These are phyloP conservation scores for Malurus splendens DNA, from an alignment of 2,797 vertebrate species.

Conservation along the genomic window DNA sequence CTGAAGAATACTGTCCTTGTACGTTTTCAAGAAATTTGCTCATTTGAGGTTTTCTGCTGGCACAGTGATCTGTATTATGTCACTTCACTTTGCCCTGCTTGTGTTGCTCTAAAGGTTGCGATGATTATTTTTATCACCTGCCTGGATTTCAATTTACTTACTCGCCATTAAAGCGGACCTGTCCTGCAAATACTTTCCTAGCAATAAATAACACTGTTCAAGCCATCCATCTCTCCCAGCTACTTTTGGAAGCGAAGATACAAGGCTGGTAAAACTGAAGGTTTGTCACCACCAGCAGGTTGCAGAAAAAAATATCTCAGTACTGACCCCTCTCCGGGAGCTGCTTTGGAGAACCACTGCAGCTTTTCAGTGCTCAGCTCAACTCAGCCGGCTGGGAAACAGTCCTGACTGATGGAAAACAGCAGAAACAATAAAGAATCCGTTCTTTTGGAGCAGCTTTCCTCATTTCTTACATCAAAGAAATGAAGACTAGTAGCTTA, in stretches of 20 bases:
- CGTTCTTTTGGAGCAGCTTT: neutral
- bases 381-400: neutral
- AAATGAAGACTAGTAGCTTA: conserved; percentile 33
- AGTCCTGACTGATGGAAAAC: neutral
- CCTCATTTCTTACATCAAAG: neutral
- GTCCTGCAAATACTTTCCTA: neutral
- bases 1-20: neutral
- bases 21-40: neutral
- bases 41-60: neutral
- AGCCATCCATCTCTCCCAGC: neutral
- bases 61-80: neutral
- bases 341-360: neutral
- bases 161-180: neutral
- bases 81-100: neutral
- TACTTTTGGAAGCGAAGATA: neutral
- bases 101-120: neutral
- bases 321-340: conserved; percentile 55
- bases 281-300: neutral
- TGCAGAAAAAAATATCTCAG: neutral
- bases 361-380: conserved; percentile 11
- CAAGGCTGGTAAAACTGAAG: neutral
- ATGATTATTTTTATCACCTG: neutral
- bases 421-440: neutral
- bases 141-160: neutral
- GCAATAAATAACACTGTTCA: neutral